Evolutionary conservation across 2,888 invertebrate species (phyloP).

Genomic region (Morpho achilles): DNA sequence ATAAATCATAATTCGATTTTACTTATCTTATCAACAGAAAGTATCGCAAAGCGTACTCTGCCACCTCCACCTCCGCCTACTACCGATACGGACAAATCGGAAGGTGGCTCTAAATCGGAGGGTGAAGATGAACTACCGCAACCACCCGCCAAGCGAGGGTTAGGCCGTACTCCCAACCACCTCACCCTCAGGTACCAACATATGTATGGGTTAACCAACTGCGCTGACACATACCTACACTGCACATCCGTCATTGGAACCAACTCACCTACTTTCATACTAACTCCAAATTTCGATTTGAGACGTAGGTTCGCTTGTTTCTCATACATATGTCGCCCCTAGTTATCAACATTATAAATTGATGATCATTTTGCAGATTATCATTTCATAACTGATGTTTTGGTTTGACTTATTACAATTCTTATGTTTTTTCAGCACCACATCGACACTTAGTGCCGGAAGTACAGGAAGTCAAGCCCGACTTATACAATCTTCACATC

Average conservation of each 20-base stretch:
- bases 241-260: constrained; percentile 39
- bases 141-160: constrained; percentile 81
- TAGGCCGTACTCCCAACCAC: constrained; percentile 96
- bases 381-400: neutral
- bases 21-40: constrained; percentile 29
- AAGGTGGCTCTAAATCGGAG: constrained; percentile 90
- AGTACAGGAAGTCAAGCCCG: constrained; percentile 96
- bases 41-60: constrained; percentile 18
- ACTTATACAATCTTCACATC: constrained; percentile 95
- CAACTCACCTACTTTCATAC: constrained; percentile 22
- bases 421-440: constrained; percentile 83
- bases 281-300: constrained; percentile 34
- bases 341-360: neutral
- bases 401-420: constrained; percentile 3
- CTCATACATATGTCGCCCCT: constrained; percentile 63
- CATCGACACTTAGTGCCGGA: constrained; percentile 95
- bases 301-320: constrained; percentile 56
- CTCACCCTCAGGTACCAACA: constrained; percentile 87
- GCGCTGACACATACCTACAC: constrained; percentile 35
- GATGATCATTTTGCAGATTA: neutral
- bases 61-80: constrained; percentile 49
- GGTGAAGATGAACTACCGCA: constrained; percentile 90
- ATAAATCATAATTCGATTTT: neutral
- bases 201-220: constrained; percentile 56
- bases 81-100: constrained; percentile 69